These are phyloP conservation scores for Heliconius eleuchia DNA, from an alignment of 1,140 invertebrate genomes.

Conservation along the genomic window DNA sequence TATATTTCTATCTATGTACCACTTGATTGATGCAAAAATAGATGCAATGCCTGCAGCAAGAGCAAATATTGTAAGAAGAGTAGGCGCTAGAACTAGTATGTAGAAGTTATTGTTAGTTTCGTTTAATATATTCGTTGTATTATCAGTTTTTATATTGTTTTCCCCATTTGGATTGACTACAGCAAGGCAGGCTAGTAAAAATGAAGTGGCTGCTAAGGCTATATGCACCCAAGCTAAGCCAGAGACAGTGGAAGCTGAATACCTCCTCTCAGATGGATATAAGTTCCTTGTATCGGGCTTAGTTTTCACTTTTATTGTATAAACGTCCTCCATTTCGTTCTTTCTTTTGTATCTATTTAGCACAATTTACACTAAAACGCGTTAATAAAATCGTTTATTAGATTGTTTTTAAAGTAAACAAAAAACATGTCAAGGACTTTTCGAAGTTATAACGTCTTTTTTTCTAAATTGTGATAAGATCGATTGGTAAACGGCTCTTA, in stretches of 20 bases:
- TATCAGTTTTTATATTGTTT: slow-evolving; percentile 41
- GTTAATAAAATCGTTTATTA: not conserved
- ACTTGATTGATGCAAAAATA: slow-evolving; percentile 83
- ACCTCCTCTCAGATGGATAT: slow-evolving; percentile 85
- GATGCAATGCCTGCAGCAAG: slow-evolving; percentile 81
- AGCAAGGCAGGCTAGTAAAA: slow-evolving; percentile 81
- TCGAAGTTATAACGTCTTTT: slow-evolving; percentile 1
- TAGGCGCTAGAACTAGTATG: slow-evolving; percentile 70
- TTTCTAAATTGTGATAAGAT: not conserved
- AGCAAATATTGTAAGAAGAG: slow-evolving; percentile 78
- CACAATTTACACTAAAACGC: not conserved
- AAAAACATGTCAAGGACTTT: not conserved
- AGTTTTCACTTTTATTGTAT: slow-evolving; percentile 84
- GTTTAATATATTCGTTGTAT: slow-evolving; percentile 40
- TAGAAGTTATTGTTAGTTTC: slow-evolving; percentile 46
- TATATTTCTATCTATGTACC: slow-evolving; percentile 86
- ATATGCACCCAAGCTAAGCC: slow-evolving; percentile 84
- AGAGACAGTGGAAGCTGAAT: slow-evolving; percentile 85
- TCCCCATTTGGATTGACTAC: slow-evolving; percentile 68
- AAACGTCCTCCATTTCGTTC: slow-evolving; percentile 83
- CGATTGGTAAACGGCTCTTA: not conserved
- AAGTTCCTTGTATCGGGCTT: slow-evolving; percentile 82
- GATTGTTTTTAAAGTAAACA: not conserved
- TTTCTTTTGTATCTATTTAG: slow-evolving; percentile 16
- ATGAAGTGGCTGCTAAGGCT: slow-evolving; percentile 78